Evolutionary conservation across 2,797 vertebrate species (phyloP), one percentile per base, ranked within the genome.

Genomic region (Triplophysa yarkandensis): DNA sequence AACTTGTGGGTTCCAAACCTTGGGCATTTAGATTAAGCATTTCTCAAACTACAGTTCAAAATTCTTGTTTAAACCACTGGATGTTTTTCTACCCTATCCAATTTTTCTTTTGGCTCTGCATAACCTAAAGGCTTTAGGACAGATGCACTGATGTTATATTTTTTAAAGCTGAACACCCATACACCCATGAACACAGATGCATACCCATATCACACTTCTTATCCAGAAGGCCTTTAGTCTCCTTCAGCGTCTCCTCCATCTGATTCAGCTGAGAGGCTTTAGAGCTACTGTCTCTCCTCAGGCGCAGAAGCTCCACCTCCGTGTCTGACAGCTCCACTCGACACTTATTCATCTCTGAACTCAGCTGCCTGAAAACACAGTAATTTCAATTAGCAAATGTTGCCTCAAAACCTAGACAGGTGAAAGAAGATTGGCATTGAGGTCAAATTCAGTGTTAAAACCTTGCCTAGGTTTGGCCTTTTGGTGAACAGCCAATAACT

Each of bases 191-290:
- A n/a, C n/a, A n/a, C n/a, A n/a, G n/a, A 39, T 36, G 36, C 54
- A 28, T 90, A 98, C 97, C 93, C 46, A 84, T 80, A 67, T 93
- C 88, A 21, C 82, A 85, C 87, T 94, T 96, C 85, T 87, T 90
- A 78, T 87, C 83, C 32, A 97, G 86, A 73, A 94, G 91, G 75
- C 73, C 88, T 80, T 82, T 91, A 41, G 86, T 88, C 76, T 92
- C 88, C 77, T 93, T 91, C 85, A 96, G 88, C 39, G 77, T 88
- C 82, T 93, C 86, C 78, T 94, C 91, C 89, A 95, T 70, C 32
- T 87, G 81, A 69, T 78, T 85, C 77, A 97, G 87, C 83, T 91
- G 91, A 58, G 87, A 85, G 8, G 87, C 77, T 89, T 95, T 94
- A 74, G 79, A 52, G 65, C 86, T 81, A 77, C 86, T 85, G 11